Evolutionary conservation across 2,888 invertebrate genomes (phyloP).

Genomic region (Podotricha telesiphe): DNA sequence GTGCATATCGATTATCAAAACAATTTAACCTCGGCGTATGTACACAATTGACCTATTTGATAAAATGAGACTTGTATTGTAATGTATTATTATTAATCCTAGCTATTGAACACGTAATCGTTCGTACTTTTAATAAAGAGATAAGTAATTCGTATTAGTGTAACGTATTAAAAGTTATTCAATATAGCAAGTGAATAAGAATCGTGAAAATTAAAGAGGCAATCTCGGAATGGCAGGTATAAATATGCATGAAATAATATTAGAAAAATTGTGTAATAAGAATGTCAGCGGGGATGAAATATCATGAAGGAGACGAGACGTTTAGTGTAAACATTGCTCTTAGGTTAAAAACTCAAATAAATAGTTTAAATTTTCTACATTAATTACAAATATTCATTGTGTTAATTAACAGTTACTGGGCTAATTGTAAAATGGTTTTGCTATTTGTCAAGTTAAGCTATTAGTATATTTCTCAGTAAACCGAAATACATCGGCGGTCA

Average conservation of each 20-base stretch:
- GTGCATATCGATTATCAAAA: neutral
- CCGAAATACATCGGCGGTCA: too few relatives aligned
- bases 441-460: neutral
- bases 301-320: too few relatives aligned
- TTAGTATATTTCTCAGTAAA: neutral
- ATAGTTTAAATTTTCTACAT: too few relatives aligned
- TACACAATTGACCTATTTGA: slow-evolving; percentile 17
- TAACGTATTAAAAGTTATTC: neutral
- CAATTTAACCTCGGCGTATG: neutral
- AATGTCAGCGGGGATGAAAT: too few relatives aligned
- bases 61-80: slow-evolving; percentile 11
- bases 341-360: too few relatives aligned
- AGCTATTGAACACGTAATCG: slow-evolving; percentile 1
- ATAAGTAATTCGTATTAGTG: neutral
- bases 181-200: too few relatives aligned
- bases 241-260: too few relatives aligned
- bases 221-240: too few relatives aligned
- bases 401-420: neutral
- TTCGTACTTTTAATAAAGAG: slow-evolving; percentile 4
- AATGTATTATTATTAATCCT: slow-evolving; percentile 13
- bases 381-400: neutral
- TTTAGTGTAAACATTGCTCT: too few relatives aligned
- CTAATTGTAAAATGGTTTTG: neutral
- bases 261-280: too few relatives aligned
- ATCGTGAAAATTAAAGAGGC: too few relatives aligned